Base-by-base conservation (phyloP, 2,888 invertebrate genomes). In the Euproctis similis region DNA sequence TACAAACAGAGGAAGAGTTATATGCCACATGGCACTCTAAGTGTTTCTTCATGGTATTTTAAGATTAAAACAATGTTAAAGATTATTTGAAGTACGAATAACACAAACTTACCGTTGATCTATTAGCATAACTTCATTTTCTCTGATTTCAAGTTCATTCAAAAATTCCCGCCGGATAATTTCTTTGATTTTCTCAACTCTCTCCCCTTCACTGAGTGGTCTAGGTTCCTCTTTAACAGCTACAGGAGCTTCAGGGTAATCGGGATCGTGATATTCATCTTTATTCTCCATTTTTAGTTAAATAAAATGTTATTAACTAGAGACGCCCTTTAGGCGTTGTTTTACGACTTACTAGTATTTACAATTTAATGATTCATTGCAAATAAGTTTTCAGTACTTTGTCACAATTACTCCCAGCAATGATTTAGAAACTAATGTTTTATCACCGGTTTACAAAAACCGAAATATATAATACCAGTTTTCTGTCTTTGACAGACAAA, bases 101-200 rank as follows among this genome's bases (percentile, higher is more conserved):
- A n/a, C n/a, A n/a, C n/a, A 3, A 32, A 80, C 85, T 47, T 89
- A 85, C 67, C 89, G 86, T 36, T 88, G 86, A 57, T 93, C 90
- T 34, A 93, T 89, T 27, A 89, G 74, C 36, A 88, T 81, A 8
- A 94, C 77, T 75, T 94, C 93, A 30, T 88, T 86, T 59, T 92
- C 90, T 54, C 92, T 89, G 1, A 76, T 59, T 25, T 85, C 77
- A 7, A 94, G 76, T 64, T 95, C 94, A 25, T 85, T 86, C 23
- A 87, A 80, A 73, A 95, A 94, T 69, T 94, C 92, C 33, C 85
- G 85, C 43, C 87, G 86, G 14, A 95, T 86, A 28, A 94, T 90
- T 12, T 81, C 72, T 42, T 85, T 80, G 35, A 90, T 86, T 64
- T 82, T 87, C 11, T 70, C 63, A 17, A 72, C 52, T 61, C 77